phyloP scores from a whole-genome alignment of 2,888 invertebrate genomes.

The Protonemura montana region DNA sequence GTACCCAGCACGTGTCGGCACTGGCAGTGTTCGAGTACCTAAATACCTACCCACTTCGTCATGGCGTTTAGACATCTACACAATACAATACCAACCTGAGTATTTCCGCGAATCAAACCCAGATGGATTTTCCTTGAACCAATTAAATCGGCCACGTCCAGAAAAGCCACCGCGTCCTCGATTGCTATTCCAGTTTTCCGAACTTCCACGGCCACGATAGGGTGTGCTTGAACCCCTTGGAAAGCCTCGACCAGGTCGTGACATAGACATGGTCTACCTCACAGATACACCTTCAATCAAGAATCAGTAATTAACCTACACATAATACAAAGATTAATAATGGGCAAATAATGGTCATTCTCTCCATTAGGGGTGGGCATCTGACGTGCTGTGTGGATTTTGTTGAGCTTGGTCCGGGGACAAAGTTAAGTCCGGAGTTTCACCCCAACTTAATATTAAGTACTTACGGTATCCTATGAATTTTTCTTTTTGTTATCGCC shows the following conservation, averaged over 20 bases:
- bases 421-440: too few relatives aligned
- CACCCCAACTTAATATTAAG: background rate
- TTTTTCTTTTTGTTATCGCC: background rate
- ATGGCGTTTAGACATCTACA: too few relatives aligned
- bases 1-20: too few relatives aligned
- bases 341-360: too few relatives aligned
- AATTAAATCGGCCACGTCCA: conserved; percentile 49
- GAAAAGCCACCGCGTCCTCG: conserved; percentile 46
- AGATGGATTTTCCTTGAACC: conserved; percentile 49
- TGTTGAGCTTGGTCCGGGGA: too few relatives aligned
- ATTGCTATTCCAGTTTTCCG: conserved; percentile 43
- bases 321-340: too few relatives aligned
- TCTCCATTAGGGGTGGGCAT: too few relatives aligned
- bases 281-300: background rate
- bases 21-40: too few relatives aligned
- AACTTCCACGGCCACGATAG: conserved; percentile 47
- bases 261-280: conserved; percentile 45
- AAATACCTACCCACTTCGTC: too few relatives aligned
- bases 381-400: too few relatives aligned
- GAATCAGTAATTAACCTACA: too few relatives aligned
- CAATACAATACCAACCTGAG: background rate
- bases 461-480: background rate
- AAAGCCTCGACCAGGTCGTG: conserved; percentile 48
- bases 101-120: conserved; percentile 48
- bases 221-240: conserved; percentile 46